Conservation (phyloP, 2,888 invertebrate species). For the Zele albiditarsus region DNA sequence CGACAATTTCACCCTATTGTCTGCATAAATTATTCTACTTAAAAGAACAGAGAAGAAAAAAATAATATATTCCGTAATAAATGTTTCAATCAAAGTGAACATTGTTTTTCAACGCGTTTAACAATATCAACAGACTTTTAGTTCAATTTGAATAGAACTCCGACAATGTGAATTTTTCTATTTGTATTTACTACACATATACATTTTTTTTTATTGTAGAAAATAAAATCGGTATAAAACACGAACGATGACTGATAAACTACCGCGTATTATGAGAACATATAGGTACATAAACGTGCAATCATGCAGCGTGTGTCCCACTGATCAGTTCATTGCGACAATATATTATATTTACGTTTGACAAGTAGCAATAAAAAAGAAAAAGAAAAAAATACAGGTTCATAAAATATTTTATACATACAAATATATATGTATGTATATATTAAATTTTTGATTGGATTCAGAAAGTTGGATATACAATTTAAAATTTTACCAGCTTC, state of each 20-base stretch:
- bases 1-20: not conserved
- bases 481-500: constrained; percentile 38
- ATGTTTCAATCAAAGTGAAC: not conserved
- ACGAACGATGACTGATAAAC: not conserved
- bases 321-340: constrained; percentile 10
- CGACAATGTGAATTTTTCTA: no score
- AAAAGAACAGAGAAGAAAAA: not conserved
- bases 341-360: not conserved
- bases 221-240: not conserved
- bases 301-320: constrained; percentile 19
- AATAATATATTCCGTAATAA: not conserved
- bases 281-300: constrained; percentile 6
- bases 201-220: not conserved
- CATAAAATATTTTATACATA: not conserved
- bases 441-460: not conserved
- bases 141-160: no score
- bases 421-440: not conserved
- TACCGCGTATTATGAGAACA: not conserved
- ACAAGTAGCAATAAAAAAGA: not conserved
- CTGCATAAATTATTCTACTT: not conserved
- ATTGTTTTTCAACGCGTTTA: no score
- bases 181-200: not conserved
- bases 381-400: not conserved
- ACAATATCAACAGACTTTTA: no score
- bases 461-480: constrained; percentile 18